A percentile compares a stretch with the other conserved stretches of the same genome.
These are phyloP conservation scores for Chloropsis hardwickii DNA, from an alignment of 2,113 vertebrate species.

Conservation along the genomic window DNA sequence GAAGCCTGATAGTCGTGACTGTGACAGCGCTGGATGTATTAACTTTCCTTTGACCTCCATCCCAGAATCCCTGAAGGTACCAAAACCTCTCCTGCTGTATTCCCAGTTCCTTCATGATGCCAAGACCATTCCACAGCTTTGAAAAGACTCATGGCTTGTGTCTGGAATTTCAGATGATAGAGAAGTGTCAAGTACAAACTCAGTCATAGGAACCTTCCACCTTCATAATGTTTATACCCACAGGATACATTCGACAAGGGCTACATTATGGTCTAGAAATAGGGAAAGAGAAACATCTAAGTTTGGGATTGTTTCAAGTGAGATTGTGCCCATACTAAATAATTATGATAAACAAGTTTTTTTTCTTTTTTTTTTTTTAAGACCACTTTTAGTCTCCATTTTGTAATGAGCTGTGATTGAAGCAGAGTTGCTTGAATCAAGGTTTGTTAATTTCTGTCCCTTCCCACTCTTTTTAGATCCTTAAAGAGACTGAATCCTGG, in stretches of 20 bases:
- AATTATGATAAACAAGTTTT: neutral
- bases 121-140: neutral
- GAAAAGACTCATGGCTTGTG: neutral
- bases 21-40: fast-evolving
- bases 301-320: neutral
- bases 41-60: neutral
- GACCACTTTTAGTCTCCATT: neutral
- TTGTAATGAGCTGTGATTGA: neutral
- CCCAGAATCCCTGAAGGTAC: neutral
- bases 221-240: neutral
- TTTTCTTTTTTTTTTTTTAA: neutral
- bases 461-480: neutral
- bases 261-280: neutral
- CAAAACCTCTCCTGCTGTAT: neutral
- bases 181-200: neutral
- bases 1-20: neutral
- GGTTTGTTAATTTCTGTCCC: neutral
- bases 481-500: neutral
- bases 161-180: neutral
- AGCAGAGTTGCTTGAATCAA: neutral
- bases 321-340: neutral
- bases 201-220: neutral
- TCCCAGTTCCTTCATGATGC: neutral
- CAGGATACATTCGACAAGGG: neutral
- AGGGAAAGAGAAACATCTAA: neutral